Conservation (phyloP, 2,113 vertebrate genomes). For the Hippocampus barbouri region DNA sequence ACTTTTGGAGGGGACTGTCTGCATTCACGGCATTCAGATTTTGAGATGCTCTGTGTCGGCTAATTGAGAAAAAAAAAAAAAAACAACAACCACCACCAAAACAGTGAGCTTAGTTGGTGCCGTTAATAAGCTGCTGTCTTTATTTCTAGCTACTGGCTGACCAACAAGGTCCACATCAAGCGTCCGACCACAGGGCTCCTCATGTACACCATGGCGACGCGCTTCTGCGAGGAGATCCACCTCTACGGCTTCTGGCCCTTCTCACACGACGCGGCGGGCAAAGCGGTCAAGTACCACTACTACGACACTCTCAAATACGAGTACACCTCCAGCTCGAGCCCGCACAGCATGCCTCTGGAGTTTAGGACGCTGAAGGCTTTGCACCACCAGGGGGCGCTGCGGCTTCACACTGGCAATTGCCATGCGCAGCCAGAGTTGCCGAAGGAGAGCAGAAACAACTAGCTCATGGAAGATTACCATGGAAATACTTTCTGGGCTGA, state of each 20-base stretch:
- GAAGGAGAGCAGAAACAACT: conserved; percentile 5
- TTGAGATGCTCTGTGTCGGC: no score
- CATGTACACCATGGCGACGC: conserved; percentile 95
- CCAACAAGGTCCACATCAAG: conserved; percentile 94
- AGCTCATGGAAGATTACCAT: conserved; percentile 4
- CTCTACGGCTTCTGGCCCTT: conserved; percentile 98
- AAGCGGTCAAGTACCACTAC: conserved; percentile 93
- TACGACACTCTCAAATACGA: conserved; percentile 90
- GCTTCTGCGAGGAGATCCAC: conserved; percentile 94
- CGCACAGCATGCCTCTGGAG: conserved; percentile 96
- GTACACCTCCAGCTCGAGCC: conserved; percentile 89
- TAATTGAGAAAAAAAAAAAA: no score
- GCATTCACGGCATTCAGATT: no score
- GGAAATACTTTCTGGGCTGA: conserved; percentile 7
- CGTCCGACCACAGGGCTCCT: conserved; percentile 92
- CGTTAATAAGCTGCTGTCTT: background rate
- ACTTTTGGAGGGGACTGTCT: no score
- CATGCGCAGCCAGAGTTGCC: conserved; percentile 37
- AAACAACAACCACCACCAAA: no score
- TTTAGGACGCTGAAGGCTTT: conserved; percentile 88
- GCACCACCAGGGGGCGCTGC: conserved; percentile 89
- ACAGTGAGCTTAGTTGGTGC: no score
- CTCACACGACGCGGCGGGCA: conserved; percentile 77
- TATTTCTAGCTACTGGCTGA: conserved; percentile 88
- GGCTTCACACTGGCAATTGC: conserved; percentile 85